Conservation (phyloP, 2,797 vertebrate genomes). For the Onychomys torridus region DNA sequence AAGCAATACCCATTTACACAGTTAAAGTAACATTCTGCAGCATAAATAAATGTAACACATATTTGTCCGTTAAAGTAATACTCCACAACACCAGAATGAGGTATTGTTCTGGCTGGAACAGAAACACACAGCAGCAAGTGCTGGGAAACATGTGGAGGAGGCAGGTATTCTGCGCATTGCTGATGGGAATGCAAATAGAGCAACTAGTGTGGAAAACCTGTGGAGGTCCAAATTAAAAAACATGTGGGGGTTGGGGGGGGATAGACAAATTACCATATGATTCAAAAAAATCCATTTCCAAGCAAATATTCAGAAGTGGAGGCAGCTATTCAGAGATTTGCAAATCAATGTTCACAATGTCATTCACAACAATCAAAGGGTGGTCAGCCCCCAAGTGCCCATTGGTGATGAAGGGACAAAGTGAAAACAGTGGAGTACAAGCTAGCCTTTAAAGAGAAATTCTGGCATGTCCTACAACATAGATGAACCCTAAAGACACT, state of each 20-base stretch:
- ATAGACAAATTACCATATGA: background rate
- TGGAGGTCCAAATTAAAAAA: background rate
- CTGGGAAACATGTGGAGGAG: background rate
- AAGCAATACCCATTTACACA: background rate
- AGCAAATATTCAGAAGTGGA: background rate
- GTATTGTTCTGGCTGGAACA: too few relatives aligned
- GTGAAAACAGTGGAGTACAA: background rate
- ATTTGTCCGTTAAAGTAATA: background rate
- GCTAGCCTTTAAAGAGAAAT: background rate
- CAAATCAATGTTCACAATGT: background rate
- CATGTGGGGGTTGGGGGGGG: too few relatives aligned
- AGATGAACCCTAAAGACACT: background rate
- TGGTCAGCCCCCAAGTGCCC: background rate
- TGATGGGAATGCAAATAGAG: background rate
- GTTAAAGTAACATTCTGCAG: background rate
- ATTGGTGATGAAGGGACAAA: background rate
- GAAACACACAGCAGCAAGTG: background rate
- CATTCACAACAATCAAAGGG: background rate
- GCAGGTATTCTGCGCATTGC: background rate
- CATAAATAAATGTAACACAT: background rate
- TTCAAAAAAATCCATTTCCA: background rate
- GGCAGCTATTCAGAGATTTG: background rate
- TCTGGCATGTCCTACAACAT: background rate
- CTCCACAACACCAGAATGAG: background rate
- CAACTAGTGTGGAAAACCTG: background rate